A percentile compares a stretch with the other conserved stretches of the same genome.
phyloP scores from a whole-genome alignment of 2,797 vertebrate species.

The Mycteria americana region DNA sequence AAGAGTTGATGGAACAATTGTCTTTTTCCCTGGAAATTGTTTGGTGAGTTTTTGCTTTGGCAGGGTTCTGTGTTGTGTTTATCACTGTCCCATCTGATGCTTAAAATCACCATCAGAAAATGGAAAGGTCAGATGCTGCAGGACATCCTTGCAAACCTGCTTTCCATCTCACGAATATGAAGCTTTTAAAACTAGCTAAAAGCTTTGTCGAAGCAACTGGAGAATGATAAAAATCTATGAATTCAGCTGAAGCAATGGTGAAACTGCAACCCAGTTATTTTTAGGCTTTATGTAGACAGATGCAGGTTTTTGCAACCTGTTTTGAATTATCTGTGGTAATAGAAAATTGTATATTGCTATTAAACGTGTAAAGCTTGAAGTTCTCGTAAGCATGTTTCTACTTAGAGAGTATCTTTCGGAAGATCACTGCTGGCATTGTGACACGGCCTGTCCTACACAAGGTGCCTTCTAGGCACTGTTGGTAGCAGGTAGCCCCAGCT shows the following conservation, averaged over 20 bases:
- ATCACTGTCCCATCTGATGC: not conserved
- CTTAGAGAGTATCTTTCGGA: not conserved
- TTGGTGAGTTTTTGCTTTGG: not conserved
- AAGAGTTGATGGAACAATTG: slow-evolving; percentile 20
- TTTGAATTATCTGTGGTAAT: not conserved
- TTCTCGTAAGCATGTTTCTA: not conserved
- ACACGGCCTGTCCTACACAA: not conserved
- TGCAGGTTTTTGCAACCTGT: not conserved
- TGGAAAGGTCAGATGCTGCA: not conserved
- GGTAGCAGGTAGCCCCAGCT: not conserved
- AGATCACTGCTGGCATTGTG: not conserved
- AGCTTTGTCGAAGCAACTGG: not conserved
- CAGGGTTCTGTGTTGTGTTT: not conserved
- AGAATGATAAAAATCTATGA: not conserved
- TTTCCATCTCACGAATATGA: not conserved
- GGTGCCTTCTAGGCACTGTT: not conserved
- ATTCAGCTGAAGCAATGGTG: not conserved
- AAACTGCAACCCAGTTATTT: not conserved
- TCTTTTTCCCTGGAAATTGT: slow-evolving; percentile 24
- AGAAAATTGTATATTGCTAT: not conserved
- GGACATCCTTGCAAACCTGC: not conserved
- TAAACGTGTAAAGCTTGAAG: not conserved
- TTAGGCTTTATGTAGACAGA: not conserved
- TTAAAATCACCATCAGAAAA: slow-evolving; percentile 19
- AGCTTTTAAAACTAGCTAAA: slow-evolving; percentile 4